These are phyloP conservation scores for Okapia johnstoni DNA, from an alignment of 2,113 vertebrate species.

Conservation along the genomic window DNA sequence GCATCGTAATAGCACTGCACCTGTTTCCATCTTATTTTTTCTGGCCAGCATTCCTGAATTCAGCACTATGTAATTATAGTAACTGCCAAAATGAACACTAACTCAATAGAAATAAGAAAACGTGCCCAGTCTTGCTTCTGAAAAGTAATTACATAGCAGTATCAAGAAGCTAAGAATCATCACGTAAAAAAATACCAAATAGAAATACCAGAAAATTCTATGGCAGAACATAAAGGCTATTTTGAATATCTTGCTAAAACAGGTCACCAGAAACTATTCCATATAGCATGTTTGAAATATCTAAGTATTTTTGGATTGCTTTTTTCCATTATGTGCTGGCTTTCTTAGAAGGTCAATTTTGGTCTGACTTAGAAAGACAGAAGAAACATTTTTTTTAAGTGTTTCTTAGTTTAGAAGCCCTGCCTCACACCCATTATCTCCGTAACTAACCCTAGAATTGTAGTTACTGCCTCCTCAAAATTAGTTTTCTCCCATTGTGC, in stretches of 20 bases:
- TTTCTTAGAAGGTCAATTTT: not conserved
- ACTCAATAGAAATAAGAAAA: constrained; percentile 53
- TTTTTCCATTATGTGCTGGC: not conserved
- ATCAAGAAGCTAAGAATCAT: constrained; percentile 38
- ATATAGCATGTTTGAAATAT: not conserved
- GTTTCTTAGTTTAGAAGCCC: not conserved
- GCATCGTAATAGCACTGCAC: constrained; percentile 12
- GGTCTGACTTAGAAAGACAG: not conserved
- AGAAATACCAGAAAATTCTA: not conserved
- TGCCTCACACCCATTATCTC: not conserved
- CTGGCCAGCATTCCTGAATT: constrained; percentile 44
- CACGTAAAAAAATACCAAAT: constrained; percentile 19
- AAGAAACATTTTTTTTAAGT: not conserved
- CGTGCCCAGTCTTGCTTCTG: not conserved
- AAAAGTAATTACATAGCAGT: constrained; percentile 56
- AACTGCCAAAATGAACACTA: constrained; percentile 62
- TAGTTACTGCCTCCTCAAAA: not conserved
- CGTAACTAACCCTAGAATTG: not conserved
- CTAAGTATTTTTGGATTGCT: not conserved
- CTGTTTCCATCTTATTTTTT: constrained; percentile 24
- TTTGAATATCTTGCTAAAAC: not conserved
- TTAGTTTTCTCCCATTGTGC: not conserved
- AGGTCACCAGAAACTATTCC: constrained; percentile 1
- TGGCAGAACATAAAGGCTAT: not conserved
- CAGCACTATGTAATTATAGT: constrained; percentile 63